phyloP scores from a whole-genome alignment of 2,797 vertebrate species.

The Liparis tanakae region DNA sequence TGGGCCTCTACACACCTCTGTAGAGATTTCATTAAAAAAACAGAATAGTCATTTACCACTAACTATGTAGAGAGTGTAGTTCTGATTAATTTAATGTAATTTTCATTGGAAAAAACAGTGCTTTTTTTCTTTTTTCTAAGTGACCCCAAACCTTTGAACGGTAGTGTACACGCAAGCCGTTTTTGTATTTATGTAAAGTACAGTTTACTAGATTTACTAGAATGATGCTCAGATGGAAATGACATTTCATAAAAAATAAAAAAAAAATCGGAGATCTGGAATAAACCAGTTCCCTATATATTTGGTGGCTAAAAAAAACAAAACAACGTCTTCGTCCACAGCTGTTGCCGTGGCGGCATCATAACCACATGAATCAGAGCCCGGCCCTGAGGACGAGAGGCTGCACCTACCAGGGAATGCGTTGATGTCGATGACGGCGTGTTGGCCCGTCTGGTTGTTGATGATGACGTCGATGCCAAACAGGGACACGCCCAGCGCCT shows the following conservation, averaged over 20 bases:
- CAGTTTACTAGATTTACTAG: neutral
- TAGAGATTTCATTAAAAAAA: too few species aligned
- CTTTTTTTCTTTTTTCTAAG: too few species aligned
- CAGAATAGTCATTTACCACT: too few species aligned
- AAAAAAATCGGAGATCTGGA: too few species aligned
- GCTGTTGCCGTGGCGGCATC: neutral
- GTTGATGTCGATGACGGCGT: slow-evolving; percentile 97
- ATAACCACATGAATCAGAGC: neutral
- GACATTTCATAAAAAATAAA: too few species aligned
- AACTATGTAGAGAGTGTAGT: too few species aligned
- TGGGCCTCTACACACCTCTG: too few species aligned
- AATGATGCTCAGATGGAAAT: neutral
- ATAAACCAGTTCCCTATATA: neutral
- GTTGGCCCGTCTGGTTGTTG: slow-evolving; percentile 97
- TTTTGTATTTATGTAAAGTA: neutral
- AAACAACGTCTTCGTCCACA: neutral
- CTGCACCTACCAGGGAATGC: slow-evolving; percentile 93
- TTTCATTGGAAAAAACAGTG: too few species aligned
- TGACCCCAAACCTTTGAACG: too few species aligned
- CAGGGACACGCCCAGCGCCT: slow-evolving; percentile 92
- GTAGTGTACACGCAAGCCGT: neutral
- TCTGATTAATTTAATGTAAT: too few species aligned
- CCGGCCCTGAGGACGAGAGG: neutral
- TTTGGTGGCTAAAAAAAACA: neutral
- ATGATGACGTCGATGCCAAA: slow-evolving; percentile 99